Conservation (phyloP, 2,888 invertebrate species). For the Pemphredon lugubris region DNA sequence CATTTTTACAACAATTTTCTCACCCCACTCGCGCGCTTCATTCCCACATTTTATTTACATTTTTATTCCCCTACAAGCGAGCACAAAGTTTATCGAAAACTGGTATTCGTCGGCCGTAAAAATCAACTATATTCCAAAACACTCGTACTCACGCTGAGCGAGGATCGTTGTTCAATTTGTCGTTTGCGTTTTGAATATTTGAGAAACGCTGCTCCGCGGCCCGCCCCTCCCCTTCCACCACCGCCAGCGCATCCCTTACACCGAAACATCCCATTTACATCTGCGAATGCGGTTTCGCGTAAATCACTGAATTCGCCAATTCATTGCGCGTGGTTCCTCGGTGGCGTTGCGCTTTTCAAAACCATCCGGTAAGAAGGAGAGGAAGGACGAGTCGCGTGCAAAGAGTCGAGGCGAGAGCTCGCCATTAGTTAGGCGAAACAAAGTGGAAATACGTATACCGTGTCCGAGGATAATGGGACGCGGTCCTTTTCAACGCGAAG, state of each 20-base stretch:
- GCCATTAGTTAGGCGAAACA: constrained; percentile 47
- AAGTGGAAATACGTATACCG: constrained; percentile 37
- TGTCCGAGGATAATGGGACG: constrained; percentile 34
- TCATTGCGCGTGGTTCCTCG: constrained; percentile 1
- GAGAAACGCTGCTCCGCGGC: neutral
- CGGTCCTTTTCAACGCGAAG: neutral
- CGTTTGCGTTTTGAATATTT: neutral
- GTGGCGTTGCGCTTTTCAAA: constrained; percentile 16
- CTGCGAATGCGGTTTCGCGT: constrained; percentile 1
- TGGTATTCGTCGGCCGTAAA: too few relatives aligned
- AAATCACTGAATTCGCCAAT: constrained; percentile 40
- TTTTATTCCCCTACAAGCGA: too few relatives aligned
- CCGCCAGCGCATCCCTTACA: constrained; percentile 13
- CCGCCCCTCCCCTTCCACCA: neutral
- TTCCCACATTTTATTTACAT: too few relatives aligned
- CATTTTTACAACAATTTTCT: too few relatives aligned
- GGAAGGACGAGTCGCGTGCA: neutral
- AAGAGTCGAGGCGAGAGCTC: constrained; percentile 21
- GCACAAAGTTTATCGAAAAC: too few relatives aligned
- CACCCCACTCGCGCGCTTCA: too few relatives aligned
- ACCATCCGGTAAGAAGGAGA: constrained; percentile 22
- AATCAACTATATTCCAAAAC: too few relatives aligned
- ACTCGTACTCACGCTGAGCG: too few relatives aligned
- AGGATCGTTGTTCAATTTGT: too few relatives aligned
- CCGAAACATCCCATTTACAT: constrained; percentile 15